Evolutionary conservation across 2,797 vertebrate species (phyloP).

Genomic region (Halcyon chelicuti): DNA sequence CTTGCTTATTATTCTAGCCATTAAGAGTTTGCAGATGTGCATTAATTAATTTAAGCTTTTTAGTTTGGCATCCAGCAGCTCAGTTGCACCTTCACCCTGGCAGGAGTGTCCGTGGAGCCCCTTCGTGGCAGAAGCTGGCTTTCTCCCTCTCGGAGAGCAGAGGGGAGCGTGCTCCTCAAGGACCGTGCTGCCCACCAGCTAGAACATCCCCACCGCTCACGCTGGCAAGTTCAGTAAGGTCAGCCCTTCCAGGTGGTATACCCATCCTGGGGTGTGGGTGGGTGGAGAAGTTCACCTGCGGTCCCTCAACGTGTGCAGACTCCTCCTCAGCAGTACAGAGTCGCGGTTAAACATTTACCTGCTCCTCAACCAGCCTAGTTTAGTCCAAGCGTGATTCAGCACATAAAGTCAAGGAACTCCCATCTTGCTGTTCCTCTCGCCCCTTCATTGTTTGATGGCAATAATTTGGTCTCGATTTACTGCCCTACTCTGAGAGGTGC

Average conservation of each 20-base stretch:
- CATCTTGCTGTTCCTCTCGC: neutral
- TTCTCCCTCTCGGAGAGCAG: neutral
- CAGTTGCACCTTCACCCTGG: neutral
- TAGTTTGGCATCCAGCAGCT: neutral
- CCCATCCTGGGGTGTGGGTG: neutral
- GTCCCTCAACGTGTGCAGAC: neutral
- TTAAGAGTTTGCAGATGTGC: neutral
- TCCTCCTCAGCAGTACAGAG: neutral
- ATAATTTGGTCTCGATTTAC: neutral
- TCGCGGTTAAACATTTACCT: neutral
- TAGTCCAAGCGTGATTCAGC: neutral
- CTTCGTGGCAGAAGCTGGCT: neutral
- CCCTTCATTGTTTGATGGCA: accelerated
- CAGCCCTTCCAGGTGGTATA: neutral
- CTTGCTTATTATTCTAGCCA: neutral
- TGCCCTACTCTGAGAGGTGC: neutral
- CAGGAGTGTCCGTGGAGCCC: neutral
- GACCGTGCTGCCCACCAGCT: neutral
- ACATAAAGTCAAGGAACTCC: neutral
- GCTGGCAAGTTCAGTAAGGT: neutral
- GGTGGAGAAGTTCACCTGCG: neutral
- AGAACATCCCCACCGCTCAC: accelerated
- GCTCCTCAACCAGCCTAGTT: neutral
- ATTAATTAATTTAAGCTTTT: neutral
- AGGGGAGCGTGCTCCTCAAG: neutral